Percentiles rank a stretch among this genome's conserved stretches.
Evolutionary conservation across 2,113 vertebrate species (phyloP).

Genomic region (Oxyruncus cristatus): DNA sequence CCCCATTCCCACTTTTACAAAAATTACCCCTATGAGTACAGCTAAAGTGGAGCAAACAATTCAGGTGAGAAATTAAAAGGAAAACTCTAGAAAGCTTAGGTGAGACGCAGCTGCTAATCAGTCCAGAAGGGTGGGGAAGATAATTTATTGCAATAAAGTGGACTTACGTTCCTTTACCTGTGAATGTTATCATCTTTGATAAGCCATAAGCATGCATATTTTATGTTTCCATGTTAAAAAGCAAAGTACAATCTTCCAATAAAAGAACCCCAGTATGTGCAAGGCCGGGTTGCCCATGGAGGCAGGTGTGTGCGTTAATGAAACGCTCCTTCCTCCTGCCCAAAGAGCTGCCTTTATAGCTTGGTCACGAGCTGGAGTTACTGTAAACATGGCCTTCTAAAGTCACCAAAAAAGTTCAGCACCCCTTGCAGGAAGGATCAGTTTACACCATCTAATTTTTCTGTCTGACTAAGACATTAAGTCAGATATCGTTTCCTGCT

Average conservation of each 20-base stretch:
- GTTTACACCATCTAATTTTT: slow-evolving; percentile 74
- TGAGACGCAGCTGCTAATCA: slow-evolving; percentile 38
- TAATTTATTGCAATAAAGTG: slow-evolving; percentile 76
- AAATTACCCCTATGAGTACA: not conserved
- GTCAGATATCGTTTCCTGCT: slow-evolving; percentile 64
- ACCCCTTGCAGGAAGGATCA: slow-evolving; percentile 63
- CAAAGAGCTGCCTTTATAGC: slow-evolving; percentile 28
- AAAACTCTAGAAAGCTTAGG: slow-evolving; percentile 29
- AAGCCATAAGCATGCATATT: slow-evolving; percentile 59
- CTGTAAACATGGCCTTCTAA: slow-evolving; percentile 72
- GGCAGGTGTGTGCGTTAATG: not conserved
- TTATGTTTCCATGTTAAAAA: slow-evolving; percentile 57
- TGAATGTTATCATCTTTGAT: slow-evolving; percentile 77
- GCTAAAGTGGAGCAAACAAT: slow-evolving; percentile 33
- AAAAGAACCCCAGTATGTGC: slow-evolving; percentile 3
- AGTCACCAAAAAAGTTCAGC: slow-evolving; percentile 72
- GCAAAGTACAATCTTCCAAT: slow-evolving; percentile 47
- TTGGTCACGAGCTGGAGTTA: slow-evolving; percentile 62
- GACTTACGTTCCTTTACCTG: slow-evolving; percentile 70
- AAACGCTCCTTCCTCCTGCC: slow-evolving; percentile 1
- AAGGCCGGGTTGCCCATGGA: not conserved
- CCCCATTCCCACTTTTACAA: not conserved
- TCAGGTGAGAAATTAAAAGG: slow-evolving; percentile 43
- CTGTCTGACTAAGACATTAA: slow-evolving; percentile 75
- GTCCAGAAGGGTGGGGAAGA: slow-evolving; percentile 72